Conservation (phyloP, 1,140 invertebrate species). For the Drusus annulatus region DNA sequence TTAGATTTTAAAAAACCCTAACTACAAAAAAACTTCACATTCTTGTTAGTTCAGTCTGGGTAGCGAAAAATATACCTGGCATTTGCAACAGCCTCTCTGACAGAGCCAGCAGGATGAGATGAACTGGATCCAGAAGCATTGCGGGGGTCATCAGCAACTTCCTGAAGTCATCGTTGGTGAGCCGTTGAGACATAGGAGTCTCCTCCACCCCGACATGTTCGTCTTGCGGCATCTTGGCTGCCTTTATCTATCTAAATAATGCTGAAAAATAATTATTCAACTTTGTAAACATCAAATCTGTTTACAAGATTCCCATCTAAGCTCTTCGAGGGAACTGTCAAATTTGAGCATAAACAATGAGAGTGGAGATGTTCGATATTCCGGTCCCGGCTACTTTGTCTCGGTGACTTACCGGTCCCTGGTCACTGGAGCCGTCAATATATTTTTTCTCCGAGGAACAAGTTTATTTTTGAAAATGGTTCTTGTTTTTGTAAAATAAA, state of each 20-base stretch:
- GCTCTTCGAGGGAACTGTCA: background rate
- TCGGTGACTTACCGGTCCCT: no score
- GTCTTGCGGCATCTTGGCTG: conserved; percentile 52
- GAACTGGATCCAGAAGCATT: conserved; percentile 71
- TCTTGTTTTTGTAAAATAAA: no score
- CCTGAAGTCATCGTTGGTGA: conserved; percentile 98
- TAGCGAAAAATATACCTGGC: conserved; percentile 63
- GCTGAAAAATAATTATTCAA: background rate
- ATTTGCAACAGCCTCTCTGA: conserved; percentile 76
- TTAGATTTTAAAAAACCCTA: no score
- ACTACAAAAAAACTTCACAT: no score
- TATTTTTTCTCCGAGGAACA: no score
- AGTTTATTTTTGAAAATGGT: no score
- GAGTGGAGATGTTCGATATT: no score
- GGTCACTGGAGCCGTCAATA: no score
- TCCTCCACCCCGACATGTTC: conserved; percentile 66
- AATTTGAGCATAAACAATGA: background rate
- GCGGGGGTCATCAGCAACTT: conserved; percentile 96
- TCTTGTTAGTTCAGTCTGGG: no score
- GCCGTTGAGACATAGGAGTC: conserved; percentile 76
- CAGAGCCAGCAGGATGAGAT: conserved; percentile 67
- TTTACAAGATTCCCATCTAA: background rate
- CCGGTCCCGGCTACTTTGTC: no score
- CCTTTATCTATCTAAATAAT: background rate
- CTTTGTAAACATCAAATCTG: background rate